Base-by-base conservation (phyloP, 2,113 vertebrate species). In the Myodes glareolus region DNA sequence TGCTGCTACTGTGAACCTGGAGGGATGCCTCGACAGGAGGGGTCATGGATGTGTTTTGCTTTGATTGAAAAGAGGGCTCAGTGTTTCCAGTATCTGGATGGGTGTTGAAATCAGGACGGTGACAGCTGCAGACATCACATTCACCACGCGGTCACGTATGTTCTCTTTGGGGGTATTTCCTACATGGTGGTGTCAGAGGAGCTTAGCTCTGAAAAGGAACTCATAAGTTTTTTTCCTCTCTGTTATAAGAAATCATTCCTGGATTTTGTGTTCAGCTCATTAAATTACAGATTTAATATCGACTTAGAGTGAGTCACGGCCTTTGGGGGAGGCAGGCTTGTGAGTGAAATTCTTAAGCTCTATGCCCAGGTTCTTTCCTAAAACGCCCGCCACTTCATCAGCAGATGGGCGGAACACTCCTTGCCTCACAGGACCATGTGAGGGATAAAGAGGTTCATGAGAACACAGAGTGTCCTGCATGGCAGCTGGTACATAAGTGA, bases 231-330 rank as follows among this genome's bases (percentile, higher is more conserved):
- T 90, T 97, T 92, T n/a, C n/a, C 88, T 94, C 31, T 90, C 75
- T 76, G 61, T 85, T 85, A 76, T 65, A 8, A 42, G 52, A 73
- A 61, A 13, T 31, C 23, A 36, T 7, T 61, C 12, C 0, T 29
- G 31, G 33, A 10, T 58, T 92, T 63, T 81, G 65, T 91, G 45
- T 50, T 92, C 11, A 68, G 14, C 50, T 94, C 63, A n/a, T n/a
- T n/a, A n/a, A n/a, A n/a, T n/a, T n/a, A n/a, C n/a, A 84, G 19
- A 42, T 80, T 94, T 92, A 50, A 65, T 93, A 93, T 87, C 58
- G 76, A 7, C 76, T 25, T 78, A 67, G 70, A 90, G 78, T n/a
- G 47, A 65, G 75, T 21, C 75, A 42, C 68, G 75, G 39, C 11
- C 10, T 36, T 14, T 45, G 31, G 45, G 31, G 45, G 77, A 27